Percentiles rank a stretch among this genome's conserved stretches.
These are phyloP conservation scores for Heloderma charlesbogerti DNA, from an alignment of 2,113 vertebrate species.

Conservation along the genomic window DNA sequence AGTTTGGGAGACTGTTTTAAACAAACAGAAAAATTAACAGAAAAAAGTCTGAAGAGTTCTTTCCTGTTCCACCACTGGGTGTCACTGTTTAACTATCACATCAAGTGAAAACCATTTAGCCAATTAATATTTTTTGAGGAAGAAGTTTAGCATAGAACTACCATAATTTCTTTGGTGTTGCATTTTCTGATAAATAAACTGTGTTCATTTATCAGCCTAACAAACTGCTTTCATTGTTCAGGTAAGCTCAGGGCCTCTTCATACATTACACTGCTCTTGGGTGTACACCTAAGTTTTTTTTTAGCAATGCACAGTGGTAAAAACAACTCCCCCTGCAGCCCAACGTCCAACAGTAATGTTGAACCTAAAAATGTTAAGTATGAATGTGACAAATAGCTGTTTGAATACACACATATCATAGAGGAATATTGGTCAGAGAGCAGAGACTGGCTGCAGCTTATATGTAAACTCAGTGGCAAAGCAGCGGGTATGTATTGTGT, in stretches of 20 bases:
- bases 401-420: neutral
- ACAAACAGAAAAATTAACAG: fast-evolving
- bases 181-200: constrained; percentile 1
- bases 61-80: constrained; percentile 57
- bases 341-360: neutral
- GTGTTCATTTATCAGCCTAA: constrained; percentile 26
- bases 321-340: too few species aligned
- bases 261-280: neutral
- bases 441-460: too few species aligned
- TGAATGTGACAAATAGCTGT: neutral
- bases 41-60: constrained; percentile 26
- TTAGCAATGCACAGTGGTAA: too few species aligned
- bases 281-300: neutral
- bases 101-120: neutral
- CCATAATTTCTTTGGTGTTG: neutral
- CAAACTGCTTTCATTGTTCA: constrained; percentile 28
- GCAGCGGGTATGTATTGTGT: too few species aligned
- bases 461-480: neutral
- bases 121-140: constrained; percentile 11
- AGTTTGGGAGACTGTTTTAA: fast-evolving
- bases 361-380: neutral
- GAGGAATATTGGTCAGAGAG: neutral
- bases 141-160: constrained; percentile 12
- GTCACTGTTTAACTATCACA: constrained; percentile 72
- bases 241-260: neutral